These are phyloP conservation scores for Cebus imitator DNA, from an alignment of 2,113 vertebrate genomes.

Conservation along the genomic window DNA sequence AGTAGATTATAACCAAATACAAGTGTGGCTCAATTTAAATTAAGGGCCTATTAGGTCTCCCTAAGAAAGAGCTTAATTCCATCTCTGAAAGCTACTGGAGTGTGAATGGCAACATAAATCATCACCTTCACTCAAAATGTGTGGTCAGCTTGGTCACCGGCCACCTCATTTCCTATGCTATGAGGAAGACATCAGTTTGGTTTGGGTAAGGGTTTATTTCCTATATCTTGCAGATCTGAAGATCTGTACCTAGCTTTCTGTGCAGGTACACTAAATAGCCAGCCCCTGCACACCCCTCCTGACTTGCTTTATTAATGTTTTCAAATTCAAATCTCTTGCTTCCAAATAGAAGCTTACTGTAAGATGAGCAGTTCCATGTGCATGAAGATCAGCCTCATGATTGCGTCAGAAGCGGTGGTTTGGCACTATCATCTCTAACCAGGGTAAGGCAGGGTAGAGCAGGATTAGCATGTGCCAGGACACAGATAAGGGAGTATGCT, in stretches of 20 bases:
- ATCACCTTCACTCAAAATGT: background rate
- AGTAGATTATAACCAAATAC: constrained; percentile 26
- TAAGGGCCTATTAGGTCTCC: background rate
- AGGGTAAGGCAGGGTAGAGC: constrained; percentile 17
- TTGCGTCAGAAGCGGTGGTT: background rate
- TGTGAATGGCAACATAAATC: background rate
- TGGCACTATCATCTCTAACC: constrained; percentile 16
- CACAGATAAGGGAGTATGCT: constrained; percentile 42
- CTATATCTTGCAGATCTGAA: background rate
- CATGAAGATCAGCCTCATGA: background rate
- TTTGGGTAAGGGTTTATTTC: background rate
- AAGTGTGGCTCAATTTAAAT: background rate
- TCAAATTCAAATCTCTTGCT: constrained; percentile 21
- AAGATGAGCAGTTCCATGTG: background rate
- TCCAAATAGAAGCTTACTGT: background rate
- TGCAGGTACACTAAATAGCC: background rate
- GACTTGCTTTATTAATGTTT: background rate
- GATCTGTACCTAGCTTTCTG: background rate
- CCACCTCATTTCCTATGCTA: background rate
- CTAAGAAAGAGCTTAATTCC: background rate
- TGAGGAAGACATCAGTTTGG: background rate
- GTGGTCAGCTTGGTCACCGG: background rate
- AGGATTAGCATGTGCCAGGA: constrained; percentile 3
- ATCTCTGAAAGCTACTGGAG: background rate
- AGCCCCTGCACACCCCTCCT: background rate